Base-by-base conservation (phyloP, 1,140 invertebrate species). In the Conus ventricosus region DNA sequence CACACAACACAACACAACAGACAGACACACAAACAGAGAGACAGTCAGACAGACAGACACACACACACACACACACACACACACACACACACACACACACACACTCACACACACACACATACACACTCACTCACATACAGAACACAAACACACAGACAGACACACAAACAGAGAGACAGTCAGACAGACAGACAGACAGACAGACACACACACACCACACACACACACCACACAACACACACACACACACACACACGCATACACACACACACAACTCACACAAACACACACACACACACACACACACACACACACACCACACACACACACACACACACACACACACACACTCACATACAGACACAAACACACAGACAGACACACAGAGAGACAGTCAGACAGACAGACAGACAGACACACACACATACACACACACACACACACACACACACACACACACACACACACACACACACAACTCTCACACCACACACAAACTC, bases 181-280 rank as follows among this genome's bases (percentile, higher is more conserved):
- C 78, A 81, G 39, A 81, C 78, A 81, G 39, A 81, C 78, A 51
- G 39, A 51, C 78, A 81, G 39, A 53, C 78, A 51, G 2, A 81
- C 25, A 81, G 2, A 81, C 78, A 81, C 7, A 81, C 78, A 81
- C 15, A 78, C 15, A 78, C n/a, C 75, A 78, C 15, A 78, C 75
- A 78, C 15, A 78, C 15, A 78, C 78, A 23, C 13, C n/a, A n/a
- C n/a, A n/a, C n/a, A n/a, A 17, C 10, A 39, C 39, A 51, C 7
- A 81, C 27, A 53, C 39, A 39, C 7, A 53, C 25, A 81, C 27
- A 53, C 39, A n/a, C 27, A 81, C 27, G n/a, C n/a, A n/a, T n/a
- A 81, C 10, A 78, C 17, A 5, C 17, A 78, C 23, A 5, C 17
- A 39, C 39, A n/a, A n/a, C n/a, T n/a, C n/a, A n/a, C n/a, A n/a